These are phyloP conservation scores for Anser brachyrhynchus DNA, from an alignment of 2,113 vertebrate species.

Conservation along the genomic window DNA sequence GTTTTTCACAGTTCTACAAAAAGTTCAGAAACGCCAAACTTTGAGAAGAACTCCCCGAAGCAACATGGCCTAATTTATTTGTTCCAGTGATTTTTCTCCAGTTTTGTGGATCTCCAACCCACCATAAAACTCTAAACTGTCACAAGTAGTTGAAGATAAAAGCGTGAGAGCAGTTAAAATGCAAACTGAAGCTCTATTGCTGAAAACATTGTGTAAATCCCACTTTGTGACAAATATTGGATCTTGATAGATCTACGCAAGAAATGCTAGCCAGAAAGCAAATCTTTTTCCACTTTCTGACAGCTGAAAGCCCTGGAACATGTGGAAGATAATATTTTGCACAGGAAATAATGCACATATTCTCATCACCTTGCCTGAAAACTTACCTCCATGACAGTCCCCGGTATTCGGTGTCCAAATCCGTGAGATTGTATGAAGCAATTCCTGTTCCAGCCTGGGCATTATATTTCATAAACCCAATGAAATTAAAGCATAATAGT, in stretches of 20 bases:
- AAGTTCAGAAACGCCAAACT: neutral
- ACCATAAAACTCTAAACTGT: neutral
- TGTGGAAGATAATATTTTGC: neutral
- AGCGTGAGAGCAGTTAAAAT: neutral
- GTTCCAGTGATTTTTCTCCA: neutral
- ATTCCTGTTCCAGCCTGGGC: slow-evolving; percentile 88
- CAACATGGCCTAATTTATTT: neutral
- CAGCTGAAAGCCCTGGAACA: neutral
- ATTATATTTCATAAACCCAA: slow-evolving; percentile 24
- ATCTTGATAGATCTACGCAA: neutral
- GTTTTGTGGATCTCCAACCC: neutral
- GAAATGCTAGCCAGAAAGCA: neutral
- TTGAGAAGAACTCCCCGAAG: neutral
- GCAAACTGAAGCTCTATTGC: neutral
- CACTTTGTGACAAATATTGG: neutral
- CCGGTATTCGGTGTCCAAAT: slow-evolving; percentile 81
- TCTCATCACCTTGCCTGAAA: neutral
- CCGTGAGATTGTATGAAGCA: slow-evolving; percentile 78
- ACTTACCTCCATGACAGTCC: slow-evolving; percentile 91
- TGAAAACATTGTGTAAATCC: neutral
- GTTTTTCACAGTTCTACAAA: neutral
- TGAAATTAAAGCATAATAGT: slow-evolving; percentile 30
- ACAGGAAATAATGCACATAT: neutral
- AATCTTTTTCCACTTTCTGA: neutral
- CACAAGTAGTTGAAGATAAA: neutral